A percentile compares a stretch with the other conserved stretches of the same genome.
These are phyloP conservation scores for Lycodopsis pacificus DNA, from an alignment of 2,797 vertebrate species.

Conservation along the genomic window DNA sequence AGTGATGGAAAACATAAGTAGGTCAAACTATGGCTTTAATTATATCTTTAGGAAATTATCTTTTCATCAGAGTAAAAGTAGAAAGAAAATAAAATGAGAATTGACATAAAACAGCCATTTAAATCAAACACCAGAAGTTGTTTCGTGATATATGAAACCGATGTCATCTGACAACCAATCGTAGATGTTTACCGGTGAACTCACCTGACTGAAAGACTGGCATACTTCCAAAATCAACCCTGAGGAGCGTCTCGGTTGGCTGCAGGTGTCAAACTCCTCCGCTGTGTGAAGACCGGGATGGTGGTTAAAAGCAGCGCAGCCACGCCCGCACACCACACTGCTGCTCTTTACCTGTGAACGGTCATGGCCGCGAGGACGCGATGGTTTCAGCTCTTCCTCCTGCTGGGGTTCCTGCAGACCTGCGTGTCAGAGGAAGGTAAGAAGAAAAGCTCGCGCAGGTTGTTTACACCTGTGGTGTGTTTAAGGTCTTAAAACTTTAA, in stretches of 20 bases:
- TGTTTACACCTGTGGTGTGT: too few relatives aligned
- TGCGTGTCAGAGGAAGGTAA: neutral
- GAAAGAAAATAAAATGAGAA: too few relatives aligned
- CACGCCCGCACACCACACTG: neutral
- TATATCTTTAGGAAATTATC: neutral
- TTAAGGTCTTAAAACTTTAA: too few relatives aligned
- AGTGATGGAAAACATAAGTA: neutral
- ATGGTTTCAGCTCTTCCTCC: neutral
- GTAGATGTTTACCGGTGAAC: too few relatives aligned
- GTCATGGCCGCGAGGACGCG: neutral
- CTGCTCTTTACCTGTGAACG: neutral
- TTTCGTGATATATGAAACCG: neutral
- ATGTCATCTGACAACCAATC: neutral
- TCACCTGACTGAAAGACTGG: neutral
- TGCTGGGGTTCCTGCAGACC: neutral
- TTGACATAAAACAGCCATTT: too few relatives aligned
- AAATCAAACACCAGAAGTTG: neutral
- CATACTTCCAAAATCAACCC: neutral
- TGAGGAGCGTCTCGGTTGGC: neutral
- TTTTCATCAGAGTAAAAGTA: neutral
- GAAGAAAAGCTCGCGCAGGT: too few relatives aligned
- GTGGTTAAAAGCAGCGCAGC: neutral
- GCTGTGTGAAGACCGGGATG: neutral
- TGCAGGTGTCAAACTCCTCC: neutral
- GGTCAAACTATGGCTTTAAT: neutral